These are phyloP conservation scores for Pluvianellus socialis DNA, from an alignment of 2,113 vertebrate species.

Conservation along the genomic window DNA sequence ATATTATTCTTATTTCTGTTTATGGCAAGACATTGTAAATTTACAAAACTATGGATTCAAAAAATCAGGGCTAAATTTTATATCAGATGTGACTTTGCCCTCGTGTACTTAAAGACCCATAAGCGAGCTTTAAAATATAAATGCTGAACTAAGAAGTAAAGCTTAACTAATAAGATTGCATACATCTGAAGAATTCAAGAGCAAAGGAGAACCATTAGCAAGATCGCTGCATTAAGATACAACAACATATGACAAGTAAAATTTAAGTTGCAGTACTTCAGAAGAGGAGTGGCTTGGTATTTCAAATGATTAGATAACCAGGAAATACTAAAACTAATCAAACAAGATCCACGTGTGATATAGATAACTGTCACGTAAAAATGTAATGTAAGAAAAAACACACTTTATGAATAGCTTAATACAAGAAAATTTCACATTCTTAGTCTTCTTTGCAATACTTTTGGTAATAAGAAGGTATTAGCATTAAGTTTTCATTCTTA, in stretches of 20 bases:
- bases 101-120: not conserved
- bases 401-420: not conserved
- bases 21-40: not conserved
- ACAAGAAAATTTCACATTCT: not conserved
- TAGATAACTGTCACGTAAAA: not conserved
- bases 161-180: not conserved
- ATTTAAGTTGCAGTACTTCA: not conserved
- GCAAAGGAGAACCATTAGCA: not conserved
- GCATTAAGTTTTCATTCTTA: not conserved
- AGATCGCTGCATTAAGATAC: not conserved
- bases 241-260: fast-evolving
- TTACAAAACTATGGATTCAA: not conserved
- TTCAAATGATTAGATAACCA: not conserved
- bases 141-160: not conserved
- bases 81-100: not conserved
- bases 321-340: not conserved
- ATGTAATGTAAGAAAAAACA: not conserved
- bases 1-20: not conserved
- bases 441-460: not conserved
- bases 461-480: not conserved
- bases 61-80: not conserved
- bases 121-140: not conserved
- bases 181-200: not conserved
- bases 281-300: not conserved
- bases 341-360: not conserved